A percentile compares a stretch with the other conserved stretches of the same genome.
These are phyloP conservation scores for Gryon sp. DNA, from an alignment of 1,140 invertebrate species.

Conservation along the genomic window DNA sequence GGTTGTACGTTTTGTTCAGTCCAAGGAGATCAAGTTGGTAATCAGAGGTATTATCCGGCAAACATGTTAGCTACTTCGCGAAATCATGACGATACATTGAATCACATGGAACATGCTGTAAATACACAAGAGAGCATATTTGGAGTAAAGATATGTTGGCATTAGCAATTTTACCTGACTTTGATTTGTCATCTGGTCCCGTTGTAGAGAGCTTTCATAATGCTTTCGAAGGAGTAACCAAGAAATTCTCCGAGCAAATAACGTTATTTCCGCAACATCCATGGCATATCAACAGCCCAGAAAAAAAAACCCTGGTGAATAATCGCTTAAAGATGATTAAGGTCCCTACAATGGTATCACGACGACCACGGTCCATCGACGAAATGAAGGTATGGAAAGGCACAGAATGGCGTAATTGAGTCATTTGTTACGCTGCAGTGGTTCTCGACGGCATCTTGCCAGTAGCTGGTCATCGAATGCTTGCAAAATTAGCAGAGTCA, in stretches of 20 bases:
- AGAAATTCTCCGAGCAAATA: not conserved
- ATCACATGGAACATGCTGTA: not conserved
- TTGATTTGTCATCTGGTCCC: not conserved
- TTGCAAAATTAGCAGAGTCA: not conserved
- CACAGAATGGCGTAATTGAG: conserved; percentile 26
- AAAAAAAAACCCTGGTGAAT: not conserved
- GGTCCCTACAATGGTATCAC: conserved; percentile 4
- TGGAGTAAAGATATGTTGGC: conserved; percentile 5
- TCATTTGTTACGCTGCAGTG: conserved; percentile 8
- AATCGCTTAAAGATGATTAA: not conserved
- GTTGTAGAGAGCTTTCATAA: conserved; percentile 1
- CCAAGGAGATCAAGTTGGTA: not conserved
- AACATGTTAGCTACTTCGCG: not conserved
- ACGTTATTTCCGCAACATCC: not conserved
- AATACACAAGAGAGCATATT: not conserved
- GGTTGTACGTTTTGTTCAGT: conserved; percentile 20
- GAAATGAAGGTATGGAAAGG: conserved; percentile 22
- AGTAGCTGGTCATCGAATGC: not conserved
- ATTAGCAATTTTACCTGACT: not conserved
- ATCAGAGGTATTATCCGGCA: not conserved
- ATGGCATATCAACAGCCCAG: not conserved
- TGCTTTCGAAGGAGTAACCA: not conserved
- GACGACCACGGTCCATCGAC: not conserved
- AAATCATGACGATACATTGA: not conserved
- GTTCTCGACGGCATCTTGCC: conserved; percentile 13